A percentile compares a stretch with the other conserved stretches of the same genome.
phyloP scores from a whole-genome alignment of 1,140 invertebrate genomes.

The Drosophila kikkawai region DNA sequence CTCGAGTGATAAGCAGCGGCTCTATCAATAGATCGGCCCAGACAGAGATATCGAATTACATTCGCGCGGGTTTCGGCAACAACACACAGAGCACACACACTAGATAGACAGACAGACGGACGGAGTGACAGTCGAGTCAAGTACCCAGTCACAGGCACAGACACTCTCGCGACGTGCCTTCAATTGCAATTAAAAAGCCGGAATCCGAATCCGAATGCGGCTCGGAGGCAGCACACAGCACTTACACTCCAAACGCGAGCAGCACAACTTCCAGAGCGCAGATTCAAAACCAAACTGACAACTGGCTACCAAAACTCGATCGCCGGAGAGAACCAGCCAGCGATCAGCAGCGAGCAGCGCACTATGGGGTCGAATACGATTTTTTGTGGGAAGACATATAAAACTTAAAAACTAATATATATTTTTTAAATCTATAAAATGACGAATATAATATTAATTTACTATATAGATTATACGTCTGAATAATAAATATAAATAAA shows the following conservation, averaged over 20 bases:
- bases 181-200: slow-evolving; percentile 80
- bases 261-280: slow-evolving; percentile 69
- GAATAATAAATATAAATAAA: too few relatives aligned
- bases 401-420: neutral
- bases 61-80: slow-evolving; percentile 61
- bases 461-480: too few relatives aligned
- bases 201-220: slow-evolving; percentile 55
- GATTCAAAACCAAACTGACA: slow-evolving; percentile 69
- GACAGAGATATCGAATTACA: slow-evolving; percentile 29
- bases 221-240: slow-evolving; percentile 39
- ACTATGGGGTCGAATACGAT: neutral
- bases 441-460: too few relatives aligned
- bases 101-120: neutral
- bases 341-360: slow-evolving; percentile 18
- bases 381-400: neutral
- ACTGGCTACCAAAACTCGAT: slow-evolving; percentile 76
- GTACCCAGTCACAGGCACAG: slow-evolving; percentile 29
- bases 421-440: too few relatives aligned
- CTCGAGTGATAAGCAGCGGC: slow-evolving; percentile 55
- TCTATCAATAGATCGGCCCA: slow-evolving; percentile 33
- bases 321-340: slow-evolving; percentile 66
- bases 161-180: slow-evolving; percentile 63
- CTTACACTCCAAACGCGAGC: slow-evolving; percentile 70
- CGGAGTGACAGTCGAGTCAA: slow-evolving; percentile 15
- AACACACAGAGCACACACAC: slow-evolving; percentile 22